A percentile compares a stretch with the other conserved stretches of the same genome.
Conservation (phyloP, 2,797 vertebrate species). For the Brotula barbata region DNA sequence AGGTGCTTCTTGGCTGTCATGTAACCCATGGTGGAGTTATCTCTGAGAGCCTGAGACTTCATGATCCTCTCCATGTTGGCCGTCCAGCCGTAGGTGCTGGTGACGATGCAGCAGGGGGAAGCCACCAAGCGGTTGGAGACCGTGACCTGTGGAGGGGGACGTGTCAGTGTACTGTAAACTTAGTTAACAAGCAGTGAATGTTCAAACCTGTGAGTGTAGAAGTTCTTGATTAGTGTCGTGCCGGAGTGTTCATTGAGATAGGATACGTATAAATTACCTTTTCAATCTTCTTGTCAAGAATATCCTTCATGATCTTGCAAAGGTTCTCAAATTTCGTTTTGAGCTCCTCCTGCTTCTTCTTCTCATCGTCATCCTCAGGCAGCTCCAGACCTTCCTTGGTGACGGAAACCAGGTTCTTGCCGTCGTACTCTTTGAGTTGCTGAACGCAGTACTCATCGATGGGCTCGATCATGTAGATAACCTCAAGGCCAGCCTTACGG, state of each 20-base stretch:
- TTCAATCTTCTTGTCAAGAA: constrained; percentile 94
- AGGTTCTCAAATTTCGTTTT: constrained; percentile 90
- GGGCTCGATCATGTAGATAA: constrained; percentile 88
- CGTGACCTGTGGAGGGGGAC: constrained; percentile 34
- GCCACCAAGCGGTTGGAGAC: constrained; percentile 92
- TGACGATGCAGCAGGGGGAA: constrained; percentile 94
- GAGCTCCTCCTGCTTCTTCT: constrained; percentile 91
- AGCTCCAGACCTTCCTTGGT: constrained; percentile 96
- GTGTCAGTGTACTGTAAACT: no score
- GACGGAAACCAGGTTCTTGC: constrained; percentile 91
- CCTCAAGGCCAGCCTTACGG: constrained; percentile 84
- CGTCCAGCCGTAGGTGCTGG: constrained; percentile 93
- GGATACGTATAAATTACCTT: constrained; percentile 88
- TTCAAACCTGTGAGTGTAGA: constrained; percentile 77
- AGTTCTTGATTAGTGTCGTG: constrained; percentile 3
- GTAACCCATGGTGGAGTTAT: constrained; percentile 97
- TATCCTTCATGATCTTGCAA: constrained; percentile 97
- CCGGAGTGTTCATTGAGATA: no score
- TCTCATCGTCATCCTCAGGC: constrained; percentile 94
- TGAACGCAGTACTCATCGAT: constrained; percentile 91
- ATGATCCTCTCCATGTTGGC: constrained; percentile 99
- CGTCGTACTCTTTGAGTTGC: constrained; percentile 89
- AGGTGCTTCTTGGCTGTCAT: constrained; percentile 98
- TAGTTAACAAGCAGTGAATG: no score
- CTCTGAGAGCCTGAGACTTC: constrained; percentile 93